Conservation (phyloP, 1,140 invertebrate species). For the Drosophila trapezifrons region DNA sequence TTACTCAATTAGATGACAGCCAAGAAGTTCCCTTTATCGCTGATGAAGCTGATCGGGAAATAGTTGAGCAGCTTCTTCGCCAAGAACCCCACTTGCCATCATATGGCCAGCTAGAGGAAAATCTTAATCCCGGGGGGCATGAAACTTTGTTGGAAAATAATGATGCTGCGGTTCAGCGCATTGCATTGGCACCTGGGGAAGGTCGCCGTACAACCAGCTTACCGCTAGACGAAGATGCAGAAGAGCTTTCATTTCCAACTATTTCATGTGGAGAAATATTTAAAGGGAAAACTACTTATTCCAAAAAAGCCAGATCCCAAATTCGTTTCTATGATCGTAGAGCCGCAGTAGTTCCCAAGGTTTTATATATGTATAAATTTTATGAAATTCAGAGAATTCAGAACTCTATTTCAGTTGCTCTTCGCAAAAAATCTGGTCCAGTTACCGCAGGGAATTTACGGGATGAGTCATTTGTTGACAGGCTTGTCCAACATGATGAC, state of each 20-base stretch:
- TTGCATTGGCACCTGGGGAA: no score
- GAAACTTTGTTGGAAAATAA: no score
- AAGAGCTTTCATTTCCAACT: no score
- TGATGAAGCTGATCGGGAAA: background rate
- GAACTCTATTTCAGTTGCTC: background rate
- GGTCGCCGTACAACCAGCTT: no score
- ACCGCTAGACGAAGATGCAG: no score
- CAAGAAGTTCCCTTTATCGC: background rate
- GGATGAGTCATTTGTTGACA: no score
- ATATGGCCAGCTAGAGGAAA: background rate
- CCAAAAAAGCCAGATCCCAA: background rate
- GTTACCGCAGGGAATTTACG: background rate
- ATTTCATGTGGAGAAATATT: no score
- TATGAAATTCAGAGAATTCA: background rate
- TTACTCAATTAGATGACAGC: background rate
- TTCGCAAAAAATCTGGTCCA: background rate
- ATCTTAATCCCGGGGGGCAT: no score
- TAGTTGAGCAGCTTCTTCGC: background rate
- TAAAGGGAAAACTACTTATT: background rate
- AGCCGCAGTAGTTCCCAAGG: conserved; percentile 1
- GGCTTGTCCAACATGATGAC: no score
- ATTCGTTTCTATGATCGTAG: background rate
- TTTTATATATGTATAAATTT: background rate
- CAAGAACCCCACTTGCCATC: background rate
- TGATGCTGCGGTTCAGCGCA: no score